Base-by-base conservation (phyloP, 1,140 invertebrate species). In the Diorhabda carinulata region DNA sequence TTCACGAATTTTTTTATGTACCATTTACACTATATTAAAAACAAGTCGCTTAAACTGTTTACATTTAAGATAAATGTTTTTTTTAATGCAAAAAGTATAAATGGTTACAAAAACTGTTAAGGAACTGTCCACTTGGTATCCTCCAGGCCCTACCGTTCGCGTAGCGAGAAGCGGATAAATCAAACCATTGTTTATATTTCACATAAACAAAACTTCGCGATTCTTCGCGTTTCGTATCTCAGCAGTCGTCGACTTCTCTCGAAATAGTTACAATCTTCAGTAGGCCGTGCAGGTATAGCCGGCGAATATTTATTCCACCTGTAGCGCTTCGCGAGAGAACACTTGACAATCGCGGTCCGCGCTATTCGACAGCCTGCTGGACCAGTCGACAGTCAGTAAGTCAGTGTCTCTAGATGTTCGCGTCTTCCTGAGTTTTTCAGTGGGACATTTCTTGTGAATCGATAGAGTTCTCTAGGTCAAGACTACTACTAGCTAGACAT, bases 131-230 rank as follows among this genome's bases (percentile, higher is more conserved):
- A 25, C 25, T 25, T 25, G 25, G 25, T 25, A 25, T 25, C 25
- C 25, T 25, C 25, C 25, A 25, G 25, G 25, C 25, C 25, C 25
- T 25, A 25, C 25, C 25, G 25, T 25, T 25, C 25, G 25, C 25
- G 25, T 25, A 25, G 25, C 25, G 25, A 25, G 25, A 25, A 25
- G 58, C 8, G 5, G 58, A 64, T 64, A 64, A 64, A 64, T 64
- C 62, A 64, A 64, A 45, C 41, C 62, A 64, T 64, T 64, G 62
- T 64, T 64, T 64, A 64, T 64, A 64, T 64, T 47, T 47, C 62
- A 64, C 62, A 64, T 64, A 64, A 64, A 64, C 62, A 64, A 64
- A 64, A 45, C 62, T 45, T 44, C 62, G 43, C 43, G 45, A 64
- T 45, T 64, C 62, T 43, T 45, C 9, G 52, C 52, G 25, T 25